Evolutionary conservation across 2,797 vertebrate species (phyloP), one percentile per base, ranked within the genome.

Genomic region (Pseudochaenichthys georgianus): DNA sequence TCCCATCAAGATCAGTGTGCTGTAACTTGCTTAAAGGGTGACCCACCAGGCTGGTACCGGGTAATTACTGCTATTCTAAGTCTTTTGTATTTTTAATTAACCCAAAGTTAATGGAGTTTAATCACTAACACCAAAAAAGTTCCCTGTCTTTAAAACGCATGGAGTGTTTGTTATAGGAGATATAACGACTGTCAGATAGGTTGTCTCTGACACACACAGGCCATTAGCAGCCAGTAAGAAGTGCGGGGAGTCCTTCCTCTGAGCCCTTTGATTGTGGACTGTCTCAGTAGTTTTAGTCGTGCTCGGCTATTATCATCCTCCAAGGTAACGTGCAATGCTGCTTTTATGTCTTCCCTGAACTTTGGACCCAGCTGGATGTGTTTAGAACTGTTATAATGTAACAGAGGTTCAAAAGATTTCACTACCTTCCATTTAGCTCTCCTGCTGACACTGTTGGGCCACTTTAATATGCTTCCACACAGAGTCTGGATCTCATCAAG

Each of bases 361-460:
- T 96, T 94, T 95, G 93, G 92, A 94, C 92, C 88, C 93, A 96
- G 94, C 93, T 96, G 94, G 92, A 94, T 96, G 94, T 95, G 94
- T 95, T 96, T 96, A 96, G 93, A 94, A 91, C 86, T 90, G 94
- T 95, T 96, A 95, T 96, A 96, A 94, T 94, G 89, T 95, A 96
- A 93, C 92, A 90, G 90, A 95, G 94, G 94, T 95, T 96, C 94
- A 95, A 94, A 96, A 95, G 94, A 95, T 91, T 95, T 95, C 92
- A 93, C 91, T 94, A 92, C 92, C 94, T 95, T 95, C 93, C 94
- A 94, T 96, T 96, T 95, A 95, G 94, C 92, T 94, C 93, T 94
- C 95, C 94, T 93, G 94, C 92, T 87, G 92, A 95, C 94, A 94
- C 90, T 95, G 94, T 95, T 95, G 94, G 92, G 93, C 92, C 95